Evolutionary conservation across 2,888 invertebrate genomes (phyloP).

Genomic region (Elmis aenea): DNA sequence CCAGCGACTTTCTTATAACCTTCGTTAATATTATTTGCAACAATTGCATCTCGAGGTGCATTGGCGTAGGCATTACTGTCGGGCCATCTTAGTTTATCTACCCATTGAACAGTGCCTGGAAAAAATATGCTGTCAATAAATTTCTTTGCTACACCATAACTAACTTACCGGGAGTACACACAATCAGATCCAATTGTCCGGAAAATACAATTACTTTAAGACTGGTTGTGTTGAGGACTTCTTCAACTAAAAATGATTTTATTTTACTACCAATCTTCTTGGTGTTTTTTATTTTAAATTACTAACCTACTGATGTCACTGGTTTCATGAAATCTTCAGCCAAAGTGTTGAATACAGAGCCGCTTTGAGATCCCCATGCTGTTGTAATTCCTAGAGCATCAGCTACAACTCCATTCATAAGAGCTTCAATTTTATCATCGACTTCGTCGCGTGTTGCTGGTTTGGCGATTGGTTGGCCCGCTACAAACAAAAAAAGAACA

Average conservation of each 20-base stretch:
- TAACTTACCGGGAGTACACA: conserved; percentile 69
- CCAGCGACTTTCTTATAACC: conserved; percentile 67
- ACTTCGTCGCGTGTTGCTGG: conserved; percentile 18
- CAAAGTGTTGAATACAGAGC: conserved; percentile 55
- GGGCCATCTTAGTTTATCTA: conserved; percentile 64
- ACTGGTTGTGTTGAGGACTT: conserved; percentile 60
- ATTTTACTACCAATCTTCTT: neutral
- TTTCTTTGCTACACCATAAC: too few relatives aligned
- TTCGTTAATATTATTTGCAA: conserved; percentile 58
- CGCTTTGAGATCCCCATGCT: conserved; percentile 61
- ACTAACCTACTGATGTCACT: conserved; percentile 48
- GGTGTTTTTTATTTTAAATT: conserved; percentile 45
- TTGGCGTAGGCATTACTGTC: conserved; percentile 55
- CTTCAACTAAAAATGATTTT: conserved; percentile 53
- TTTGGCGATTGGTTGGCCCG: neutral
- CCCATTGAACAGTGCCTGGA: conserved; percentile 53
- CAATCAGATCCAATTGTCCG: conserved; percentile 80
- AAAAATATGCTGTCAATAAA: conserved; percentile 2
- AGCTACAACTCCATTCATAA: conserved; percentile 71
- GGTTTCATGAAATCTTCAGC: conserved; percentile 78
- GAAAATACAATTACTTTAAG: conserved; percentile 66
- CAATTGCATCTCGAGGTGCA: conserved; percentile 54
- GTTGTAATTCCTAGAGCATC: conserved; percentile 62
- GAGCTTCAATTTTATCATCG: conserved; percentile 41
- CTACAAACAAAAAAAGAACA: neutral